A percentile compares a stretch with the other conserved stretches of the same genome.
Conservation (phyloP, 2,888 invertebrate species). For the Perizoma affinitatum region DNA sequence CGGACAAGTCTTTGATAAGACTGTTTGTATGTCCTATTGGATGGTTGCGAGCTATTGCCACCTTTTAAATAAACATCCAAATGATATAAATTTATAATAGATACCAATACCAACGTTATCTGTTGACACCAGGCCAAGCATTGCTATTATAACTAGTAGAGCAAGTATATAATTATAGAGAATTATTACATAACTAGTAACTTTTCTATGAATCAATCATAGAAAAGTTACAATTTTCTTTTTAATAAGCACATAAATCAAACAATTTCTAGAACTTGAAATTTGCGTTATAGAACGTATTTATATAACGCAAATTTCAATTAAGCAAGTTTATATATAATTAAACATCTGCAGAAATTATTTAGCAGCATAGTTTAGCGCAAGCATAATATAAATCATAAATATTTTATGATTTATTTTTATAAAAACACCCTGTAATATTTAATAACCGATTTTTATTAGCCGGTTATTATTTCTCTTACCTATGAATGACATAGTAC, state of each 20-base stretch:
- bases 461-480: too few species aligned
- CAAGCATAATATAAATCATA: too few species aligned
- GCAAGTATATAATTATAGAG: background rate
- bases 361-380: too few species aligned
- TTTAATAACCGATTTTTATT: too few species aligned
- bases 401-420: too few species aligned
- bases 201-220: constrained; percentile 33
- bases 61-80: constrained; percentile 54
- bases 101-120: constrained; percentile 2
- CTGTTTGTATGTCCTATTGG: constrained; percentile 52
- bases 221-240: too few species aligned
- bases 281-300: too few species aligned
- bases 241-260: constrained; percentile 34
- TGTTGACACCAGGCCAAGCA: constrained; percentile 42
- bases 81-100: constrained; percentile 52
- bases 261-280: constrained; percentile 35
- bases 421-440: too few species aligned
- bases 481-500: too few species aligned
- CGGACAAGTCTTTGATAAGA: constrained; percentile 69
- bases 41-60: constrained; percentile 45
- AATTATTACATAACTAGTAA: constrained; percentile 27
- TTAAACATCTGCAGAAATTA: too few species aligned
- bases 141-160: constrained; percentile 11
- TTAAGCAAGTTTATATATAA: constrained; percentile 34
- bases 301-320: constrained; percentile 26